Base-by-base conservation (phyloP, 2,888 invertebrate genomes). In the Nymphalis polychloros region DNA sequence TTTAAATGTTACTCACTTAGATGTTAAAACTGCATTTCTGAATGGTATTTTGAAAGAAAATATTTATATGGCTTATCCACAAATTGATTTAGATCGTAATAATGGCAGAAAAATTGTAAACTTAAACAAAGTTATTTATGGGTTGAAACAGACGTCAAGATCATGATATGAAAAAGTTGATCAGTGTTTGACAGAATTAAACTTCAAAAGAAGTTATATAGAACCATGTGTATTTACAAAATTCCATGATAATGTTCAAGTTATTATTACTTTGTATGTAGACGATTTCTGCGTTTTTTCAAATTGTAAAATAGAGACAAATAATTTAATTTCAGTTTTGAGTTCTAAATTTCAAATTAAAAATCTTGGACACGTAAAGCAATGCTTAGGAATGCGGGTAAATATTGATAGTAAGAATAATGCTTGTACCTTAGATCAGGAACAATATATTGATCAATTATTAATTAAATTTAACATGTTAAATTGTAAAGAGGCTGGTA, bases 131-230 rank as follows among this genome's bases (percentile, higher is more conserved):
- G 72, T 73, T 8, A 71, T 75, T 47, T 76, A 74, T 70, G 72
- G 73, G 0, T 50, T 74, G 2, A 75, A 73, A 13, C 71, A 76
- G 46, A 69, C 76, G 8, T 70, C 71, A 49, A 72, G 64, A 48
- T 63, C 68, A 1, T 68, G 63, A 53, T 41, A 68, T 63, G 23
- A 59, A 59, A 59, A 62, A 17, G 20, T 68, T 49, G 53, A 68
- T 62, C 67, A 71, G 49, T 70, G 55, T 63, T 70, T 76, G n/a
- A 8, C 20, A 20, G 20, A 46, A 17, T 49, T 68, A 47, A 69
- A 64, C 47, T 76, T 64, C 64, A 64, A 59, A 67, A 76, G 68
- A 31, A 72, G 62, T 20, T 50, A 61, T 57, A 23, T 50, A 49
- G 50, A 52, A 52, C 50, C 50, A 20, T 52, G 50, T 52, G 35